Evolutionary conservation across 2,797 vertebrate genomes (phyloP).

Genomic region (Falco novaeseelandiae): DNA sequence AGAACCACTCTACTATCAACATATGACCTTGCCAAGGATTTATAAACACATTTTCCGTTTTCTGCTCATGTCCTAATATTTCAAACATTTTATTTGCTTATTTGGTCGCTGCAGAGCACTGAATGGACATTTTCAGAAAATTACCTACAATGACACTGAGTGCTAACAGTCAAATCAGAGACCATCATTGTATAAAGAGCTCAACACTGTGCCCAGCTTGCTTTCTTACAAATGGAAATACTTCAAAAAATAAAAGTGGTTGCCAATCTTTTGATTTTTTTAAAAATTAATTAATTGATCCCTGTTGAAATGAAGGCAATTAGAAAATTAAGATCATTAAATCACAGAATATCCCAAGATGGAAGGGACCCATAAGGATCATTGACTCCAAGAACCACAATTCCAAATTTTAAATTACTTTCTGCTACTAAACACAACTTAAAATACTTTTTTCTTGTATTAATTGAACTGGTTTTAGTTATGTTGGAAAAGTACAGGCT

Average conservation of each 20-base stretch:
- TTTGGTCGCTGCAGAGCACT: not conserved
- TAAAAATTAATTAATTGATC: not conserved
- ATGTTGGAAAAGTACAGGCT: not conserved
- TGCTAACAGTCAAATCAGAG: not conserved
- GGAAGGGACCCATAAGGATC: not conserved
- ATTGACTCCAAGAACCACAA: not conserved
- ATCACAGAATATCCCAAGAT: not conserved
- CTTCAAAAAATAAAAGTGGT: not conserved
- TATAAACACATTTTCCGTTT: not conserved
- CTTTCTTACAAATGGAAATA: not conserved
- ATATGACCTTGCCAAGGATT: not conserved
- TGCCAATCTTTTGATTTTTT: not conserved
- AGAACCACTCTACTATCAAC: not conserved
- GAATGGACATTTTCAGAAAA: not conserved
- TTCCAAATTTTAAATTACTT: not conserved
- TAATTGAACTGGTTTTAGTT: not conserved
- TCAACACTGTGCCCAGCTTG: not conserved
- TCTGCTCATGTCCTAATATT: not conserved
- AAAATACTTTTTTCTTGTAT: not conserved
- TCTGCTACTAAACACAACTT: not conserved
- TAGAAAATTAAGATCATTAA: not conserved
- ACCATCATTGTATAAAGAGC: not conserved
- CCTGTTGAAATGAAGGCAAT: not conserved
- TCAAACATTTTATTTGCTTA: not conserved
- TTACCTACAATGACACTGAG: not conserved